Evolutionary conservation across 2,113 vertebrate genomes (phyloP).

Genomic region (Brienomyrus brachyistius): DNA sequence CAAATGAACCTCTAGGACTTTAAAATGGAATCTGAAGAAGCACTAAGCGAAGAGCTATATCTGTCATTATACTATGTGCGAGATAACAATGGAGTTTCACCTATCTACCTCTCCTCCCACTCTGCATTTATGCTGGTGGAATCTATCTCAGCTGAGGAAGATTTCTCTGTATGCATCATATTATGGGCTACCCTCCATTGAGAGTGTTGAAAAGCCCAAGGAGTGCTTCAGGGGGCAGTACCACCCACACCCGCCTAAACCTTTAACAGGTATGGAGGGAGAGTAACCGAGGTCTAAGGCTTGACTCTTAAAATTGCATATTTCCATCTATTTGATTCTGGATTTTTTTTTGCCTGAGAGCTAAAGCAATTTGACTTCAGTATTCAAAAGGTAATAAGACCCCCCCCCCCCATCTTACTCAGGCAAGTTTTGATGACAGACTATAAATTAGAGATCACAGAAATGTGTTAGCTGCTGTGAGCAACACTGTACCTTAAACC

Average conservation of each 20-base stretch:
- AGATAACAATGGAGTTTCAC: background rate
- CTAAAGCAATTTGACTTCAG: background rate
- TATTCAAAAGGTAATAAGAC: background rate
- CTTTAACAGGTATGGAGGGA: slow-evolving; percentile 55
- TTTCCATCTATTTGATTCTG: background rate
- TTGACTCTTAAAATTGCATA: background rate
- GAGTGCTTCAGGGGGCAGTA: slow-evolving; percentile 53
- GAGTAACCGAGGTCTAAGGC: background rate
- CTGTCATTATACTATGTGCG: background rate
- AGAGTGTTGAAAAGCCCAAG: slow-evolving; percentile 50
- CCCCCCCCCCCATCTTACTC: background rate
- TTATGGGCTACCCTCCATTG: slow-evolving; percentile 42
- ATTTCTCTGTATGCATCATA: slow-evolving; percentile 64
- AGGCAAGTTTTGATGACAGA: background rate
- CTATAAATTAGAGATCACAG: slow-evolving; percentile 20
- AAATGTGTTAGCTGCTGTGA: background rate
- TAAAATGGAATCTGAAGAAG: background rate
- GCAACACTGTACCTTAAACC: background rate
- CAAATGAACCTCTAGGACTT: background rate
- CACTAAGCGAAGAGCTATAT: background rate
- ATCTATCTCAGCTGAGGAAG: slow-evolving; percentile 47
- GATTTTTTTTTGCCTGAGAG: background rate
- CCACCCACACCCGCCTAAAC: slow-evolving; percentile 42
- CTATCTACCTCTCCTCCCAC: background rate
- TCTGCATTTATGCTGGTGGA: slow-evolving; percentile 54